A percentile compares a stretch with the other conserved stretches of the same genome.
Evolutionary conservation across 2,888 invertebrate genomes (phyloP).

Genomic region (Nasonovia ribisnigri): DNA sequence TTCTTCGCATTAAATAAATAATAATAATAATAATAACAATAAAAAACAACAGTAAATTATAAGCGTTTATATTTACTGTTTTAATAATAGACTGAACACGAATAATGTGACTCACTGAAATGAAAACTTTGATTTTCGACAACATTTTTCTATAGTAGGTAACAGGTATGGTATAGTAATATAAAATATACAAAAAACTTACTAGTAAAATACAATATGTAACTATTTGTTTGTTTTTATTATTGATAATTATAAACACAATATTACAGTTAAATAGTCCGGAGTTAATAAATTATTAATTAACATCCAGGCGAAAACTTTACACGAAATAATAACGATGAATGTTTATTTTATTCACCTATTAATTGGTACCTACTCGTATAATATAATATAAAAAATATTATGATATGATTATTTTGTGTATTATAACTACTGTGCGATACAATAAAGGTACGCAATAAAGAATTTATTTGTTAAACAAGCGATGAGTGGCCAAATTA

Average conservation of each 20-base stretch:
- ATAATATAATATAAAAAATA: too few relatives aligned
- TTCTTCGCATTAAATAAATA: neutral
- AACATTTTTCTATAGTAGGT: neutral
- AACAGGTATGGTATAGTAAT: neutral
- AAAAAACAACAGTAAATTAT: conserved; percentile 21
- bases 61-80: conserved; percentile 34
- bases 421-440: neutral
- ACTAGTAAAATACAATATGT: neutral
- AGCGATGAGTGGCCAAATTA: neutral
- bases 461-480: neutral
- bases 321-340: neutral
- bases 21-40: neutral
- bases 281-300: too few relatives aligned
- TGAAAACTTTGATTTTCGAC: conserved; percentile 14
- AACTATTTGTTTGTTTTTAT: neutral
- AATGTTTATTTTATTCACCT: neutral
- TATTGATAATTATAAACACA: neutral
- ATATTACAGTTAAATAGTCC: neutral
- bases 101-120: conserved; percentile 33
- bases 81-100: conserved; percentile 28
- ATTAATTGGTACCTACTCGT: neutral
- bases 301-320: neutral
- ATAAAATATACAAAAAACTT: neutral
- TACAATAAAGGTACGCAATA: neutral
- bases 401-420: neutral